A percentile compares a stretch with the other conserved stretches of the same genome.
Evolutionary conservation across 2,113 vertebrate genomes (phyloP).

Genomic region (Poecilia latipinna): DNA sequence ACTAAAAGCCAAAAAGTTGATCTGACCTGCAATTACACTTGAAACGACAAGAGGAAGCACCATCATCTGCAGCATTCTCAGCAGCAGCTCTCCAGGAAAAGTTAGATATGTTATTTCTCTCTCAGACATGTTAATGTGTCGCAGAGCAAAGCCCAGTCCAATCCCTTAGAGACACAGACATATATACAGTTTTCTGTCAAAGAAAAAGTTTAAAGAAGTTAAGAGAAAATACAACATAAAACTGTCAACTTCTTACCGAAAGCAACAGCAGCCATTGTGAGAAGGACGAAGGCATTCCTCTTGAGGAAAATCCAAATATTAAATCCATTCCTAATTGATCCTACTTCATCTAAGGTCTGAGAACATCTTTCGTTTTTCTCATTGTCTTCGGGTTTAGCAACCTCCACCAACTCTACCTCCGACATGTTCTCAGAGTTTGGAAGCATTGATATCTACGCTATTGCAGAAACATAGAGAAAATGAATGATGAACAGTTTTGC

Average conservation of each 20-base stretch:
- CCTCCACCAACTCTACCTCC: slow-evolving; percentile 3
- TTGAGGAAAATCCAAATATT: slow-evolving; percentile 12
- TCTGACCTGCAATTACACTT: slow-evolving; percentile 52
- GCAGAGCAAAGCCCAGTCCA: slow-evolving; percentile 33
- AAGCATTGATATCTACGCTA: neutral
- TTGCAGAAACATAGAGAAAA: neutral
- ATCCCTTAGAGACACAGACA: slow-evolving; percentile 22
- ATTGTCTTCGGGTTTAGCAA: neutral
- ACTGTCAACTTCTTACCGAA: slow-evolving; percentile 23
- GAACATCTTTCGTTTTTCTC: neutral
- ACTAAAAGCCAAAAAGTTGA: neutral
- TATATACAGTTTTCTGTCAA: neutral
- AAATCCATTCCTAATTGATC: neutral
- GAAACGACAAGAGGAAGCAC: slow-evolving; percentile 46
- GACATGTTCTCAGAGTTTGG: neutral
- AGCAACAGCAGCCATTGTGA: slow-evolving; percentile 20
- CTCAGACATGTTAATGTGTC: slow-evolving; percentile 13
- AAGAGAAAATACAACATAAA: neutral
- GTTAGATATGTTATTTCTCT: slow-evolving; percentile 25
- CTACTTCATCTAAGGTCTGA: neutral
- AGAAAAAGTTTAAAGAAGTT: neutral
- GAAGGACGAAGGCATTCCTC: slow-evolving; percentile 36
- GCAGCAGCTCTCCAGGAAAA: slow-evolving; percentile 46
- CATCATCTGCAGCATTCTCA: slow-evolving; percentile 45
- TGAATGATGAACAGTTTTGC: neutral